These are phyloP conservation scores for Protodeltote pygarga DNA, from an alignment of 2,888 invertebrate genomes.

Conservation along the genomic window DNA sequence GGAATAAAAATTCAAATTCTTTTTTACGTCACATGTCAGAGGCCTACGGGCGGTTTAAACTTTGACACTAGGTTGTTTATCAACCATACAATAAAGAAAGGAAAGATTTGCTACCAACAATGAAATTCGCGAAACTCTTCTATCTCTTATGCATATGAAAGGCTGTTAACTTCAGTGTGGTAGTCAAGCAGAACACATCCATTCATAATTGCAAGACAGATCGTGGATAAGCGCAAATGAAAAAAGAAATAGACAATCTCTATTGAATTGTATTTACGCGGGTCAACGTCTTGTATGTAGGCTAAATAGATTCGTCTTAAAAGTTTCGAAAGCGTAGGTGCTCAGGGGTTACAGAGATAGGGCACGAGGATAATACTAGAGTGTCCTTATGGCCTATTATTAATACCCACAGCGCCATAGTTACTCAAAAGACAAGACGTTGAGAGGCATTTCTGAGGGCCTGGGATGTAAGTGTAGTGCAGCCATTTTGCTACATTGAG, in stretches of 20 bases:
- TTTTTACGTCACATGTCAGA: too few relatives aligned
- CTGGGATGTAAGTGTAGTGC: conserved; percentile 20
- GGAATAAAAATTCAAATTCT: too few relatives aligned
- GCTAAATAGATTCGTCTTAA: conserved; percentile 25
- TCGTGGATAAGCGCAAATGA: too few relatives aligned
- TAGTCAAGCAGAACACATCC: too few relatives aligned
- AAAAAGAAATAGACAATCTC: background rate
- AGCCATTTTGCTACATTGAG: conserved; percentile 19
- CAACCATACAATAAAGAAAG: too few relatives aligned
- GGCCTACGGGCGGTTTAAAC: background rate
- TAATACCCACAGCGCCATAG: conserved; percentile 38
- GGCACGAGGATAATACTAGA: conserved; percentile 52
- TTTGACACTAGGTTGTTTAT: too few relatives aligned
- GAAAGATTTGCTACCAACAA: too few relatives aligned
- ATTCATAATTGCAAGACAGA: too few relatives aligned
- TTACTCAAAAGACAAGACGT: conserved; percentile 49
- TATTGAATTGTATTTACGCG: conserved; percentile 1
- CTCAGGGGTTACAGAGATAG: conserved; percentile 50
- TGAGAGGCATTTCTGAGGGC: conserved; percentile 45
- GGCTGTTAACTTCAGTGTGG: too few relatives aligned
- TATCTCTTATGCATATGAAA: too few relatives aligned
- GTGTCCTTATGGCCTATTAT: conserved; percentile 53
- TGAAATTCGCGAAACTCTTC: too few relatives aligned
- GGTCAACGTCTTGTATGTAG: conserved; percentile 15
- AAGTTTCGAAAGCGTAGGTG: conserved; percentile 27